Evolutionary conservation across 2,797 vertebrate genomes (phyloP).

Genomic region (Sebastes vulpes): DNA sequence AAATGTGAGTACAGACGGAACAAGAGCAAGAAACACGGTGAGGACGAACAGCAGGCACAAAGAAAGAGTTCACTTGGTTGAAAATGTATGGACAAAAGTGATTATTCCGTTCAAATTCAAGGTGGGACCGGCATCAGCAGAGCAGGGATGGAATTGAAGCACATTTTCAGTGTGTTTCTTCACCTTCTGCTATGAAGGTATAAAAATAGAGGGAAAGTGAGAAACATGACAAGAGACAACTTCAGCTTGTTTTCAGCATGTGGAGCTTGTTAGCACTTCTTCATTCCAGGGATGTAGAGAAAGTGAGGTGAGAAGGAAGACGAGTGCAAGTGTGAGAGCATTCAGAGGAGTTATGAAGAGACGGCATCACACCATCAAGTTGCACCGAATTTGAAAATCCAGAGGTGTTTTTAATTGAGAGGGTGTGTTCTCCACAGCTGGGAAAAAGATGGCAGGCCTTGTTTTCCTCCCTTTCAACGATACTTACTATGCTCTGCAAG

Average conservation of each 20-base stretch:
- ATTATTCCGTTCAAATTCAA: slow-evolving; percentile 16
- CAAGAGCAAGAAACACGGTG: not conserved
- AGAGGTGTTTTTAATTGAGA: slow-evolving; percentile 10
- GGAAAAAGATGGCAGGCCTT: not conserved
- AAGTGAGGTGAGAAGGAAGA: slow-evolving; percentile 29
- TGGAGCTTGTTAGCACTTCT: slow-evolving; percentile 70
- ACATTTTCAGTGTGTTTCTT: slow-evolving; percentile 13
- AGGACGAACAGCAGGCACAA: not conserved
- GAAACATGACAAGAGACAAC: slow-evolving; percentile 35
- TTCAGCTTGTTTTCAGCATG: slow-evolving; percentile 32
- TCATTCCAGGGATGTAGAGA: slow-evolving; percentile 33
- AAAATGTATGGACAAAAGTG: not conserved
- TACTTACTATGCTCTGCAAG: not conserved
- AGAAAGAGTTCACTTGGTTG: not conserved
- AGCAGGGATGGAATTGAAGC: not conserved
- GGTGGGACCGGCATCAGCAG: not conserved
- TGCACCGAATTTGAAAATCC: slow-evolving; percentile 2
- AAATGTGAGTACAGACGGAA: not conserved
- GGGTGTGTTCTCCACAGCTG: not conserved
- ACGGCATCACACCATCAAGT: not conserved
- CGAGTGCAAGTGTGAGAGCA: not conserved
- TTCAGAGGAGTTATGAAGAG: not conserved
- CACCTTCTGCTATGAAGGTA: slow-evolving; percentile 31
- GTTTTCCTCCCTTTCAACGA: not conserved
- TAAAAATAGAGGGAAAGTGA: slow-evolving; percentile 64